Conservation (phyloP, 2,888 invertebrate genomes). For the Cryptocheilus praepositus region DNA sequence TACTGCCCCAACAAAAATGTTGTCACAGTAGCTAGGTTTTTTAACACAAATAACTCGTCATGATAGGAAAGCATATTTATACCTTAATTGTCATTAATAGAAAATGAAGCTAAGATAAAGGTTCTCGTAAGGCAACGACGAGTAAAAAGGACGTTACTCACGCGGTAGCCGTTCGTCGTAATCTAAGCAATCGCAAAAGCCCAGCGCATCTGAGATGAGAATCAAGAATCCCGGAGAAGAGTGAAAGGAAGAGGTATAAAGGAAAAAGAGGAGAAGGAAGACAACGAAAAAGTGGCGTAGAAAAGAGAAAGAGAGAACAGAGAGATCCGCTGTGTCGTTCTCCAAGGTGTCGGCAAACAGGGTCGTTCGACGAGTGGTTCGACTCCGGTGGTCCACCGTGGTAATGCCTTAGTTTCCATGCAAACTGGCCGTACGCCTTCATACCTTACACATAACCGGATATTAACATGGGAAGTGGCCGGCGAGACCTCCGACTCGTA, state of each 20-base stretch:
- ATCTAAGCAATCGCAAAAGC: conserved; percentile 49
- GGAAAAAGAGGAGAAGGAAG: conserved; percentile 13
- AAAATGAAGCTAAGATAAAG: no score
- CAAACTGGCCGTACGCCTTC: conserved; percentile 72
- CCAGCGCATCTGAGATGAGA: conserved; percentile 24
- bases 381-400: conserved; percentile 70
- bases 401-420: conserved; percentile 73
- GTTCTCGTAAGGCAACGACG: no score
- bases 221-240: conserved; percentile 19
- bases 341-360: conserved; percentile 68
- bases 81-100: no score
- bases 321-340: conserved; percentile 51
- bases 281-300: conserved; percentile 24
- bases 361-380: conserved; percentile 70
- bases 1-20: no score
- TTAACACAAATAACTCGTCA: no score
- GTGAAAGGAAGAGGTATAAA: conserved; percentile 1
- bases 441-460: conserved; percentile 73
- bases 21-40: no score
- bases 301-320: conserved; percentile 2
- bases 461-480: conserved; percentile 73
- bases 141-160: conserved; percentile 35
- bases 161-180: conserved; percentile 35
- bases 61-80: no score
- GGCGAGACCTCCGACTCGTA: conserved; percentile 54